Conservation (phyloP, 2,888 invertebrate species). For the Andrena dorsata region DNA sequence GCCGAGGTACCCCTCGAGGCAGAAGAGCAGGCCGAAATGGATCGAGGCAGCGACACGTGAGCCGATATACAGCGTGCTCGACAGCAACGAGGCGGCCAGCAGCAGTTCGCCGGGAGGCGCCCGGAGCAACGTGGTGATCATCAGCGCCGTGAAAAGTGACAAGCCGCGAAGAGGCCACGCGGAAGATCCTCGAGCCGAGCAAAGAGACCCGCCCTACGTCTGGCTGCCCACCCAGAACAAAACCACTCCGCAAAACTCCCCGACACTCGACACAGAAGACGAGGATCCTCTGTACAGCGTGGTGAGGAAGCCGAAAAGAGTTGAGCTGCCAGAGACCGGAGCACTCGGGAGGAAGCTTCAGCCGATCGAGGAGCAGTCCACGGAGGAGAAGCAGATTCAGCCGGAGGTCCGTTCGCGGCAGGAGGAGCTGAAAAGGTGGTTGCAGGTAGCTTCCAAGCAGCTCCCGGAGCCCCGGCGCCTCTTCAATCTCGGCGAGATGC, state of each 20-base stretch:
- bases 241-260: not conserved
- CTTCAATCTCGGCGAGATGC: conserved; percentile 61
- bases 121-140: conserved; percentile 63
- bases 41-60: conserved; percentile 79
- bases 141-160: conserved; percentile 61
- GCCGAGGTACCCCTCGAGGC: conserved; percentile 27
- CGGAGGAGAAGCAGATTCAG: conserved; percentile 27
- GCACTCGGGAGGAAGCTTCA: not conserved
- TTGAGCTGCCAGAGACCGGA: conserved; percentile 38
- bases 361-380: conserved; percentile 35
- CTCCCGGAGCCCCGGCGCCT: conserved; percentile 47
- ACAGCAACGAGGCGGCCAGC: conserved; percentile 54
- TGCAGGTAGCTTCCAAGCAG: conserved; percentile 71
- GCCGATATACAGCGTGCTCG: conserved; percentile 78
- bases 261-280: conserved; percentile 60
- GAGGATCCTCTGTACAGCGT: conserved; percentile 77
- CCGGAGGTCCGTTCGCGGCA: conserved; percentile 57
- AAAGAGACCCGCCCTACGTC: conserved; percentile 15
- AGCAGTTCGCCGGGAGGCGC: conserved; percentile 3
- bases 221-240: conserved; percentile 18
- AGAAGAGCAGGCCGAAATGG: conserved; percentile 75
- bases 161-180: not conserved
- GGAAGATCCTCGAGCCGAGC: not conserved
- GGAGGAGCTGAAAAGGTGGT: conserved; percentile 76
- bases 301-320: conserved; percentile 74